Evolutionary conservation across 2,113 vertebrate genomes (phyloP).

Genomic region (Spea bombifrons): DNA sequence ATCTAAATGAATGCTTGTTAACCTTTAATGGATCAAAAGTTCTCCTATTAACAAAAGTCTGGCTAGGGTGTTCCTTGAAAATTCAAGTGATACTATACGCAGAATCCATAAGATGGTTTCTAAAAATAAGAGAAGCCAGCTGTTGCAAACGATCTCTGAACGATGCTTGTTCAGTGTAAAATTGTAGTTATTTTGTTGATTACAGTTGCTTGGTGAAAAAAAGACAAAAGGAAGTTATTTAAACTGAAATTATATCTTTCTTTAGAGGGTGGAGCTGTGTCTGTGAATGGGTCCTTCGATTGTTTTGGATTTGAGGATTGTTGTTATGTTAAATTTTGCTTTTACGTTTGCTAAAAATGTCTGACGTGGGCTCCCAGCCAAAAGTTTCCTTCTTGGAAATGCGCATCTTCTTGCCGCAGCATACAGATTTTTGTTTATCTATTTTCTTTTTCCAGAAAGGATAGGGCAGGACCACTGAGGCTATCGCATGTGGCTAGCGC

Average conservation of each 20-base stretch:
- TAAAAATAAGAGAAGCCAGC: constrained; percentile 47
- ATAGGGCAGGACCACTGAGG: constrained; percentile 11
- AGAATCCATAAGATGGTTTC: constrained; percentile 30
- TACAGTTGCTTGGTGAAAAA: constrained; percentile 37
- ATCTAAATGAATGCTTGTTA: too few species aligned
- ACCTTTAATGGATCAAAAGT: too few species aligned
- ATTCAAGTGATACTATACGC: constrained; percentile 12
- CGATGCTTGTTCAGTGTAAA: constrained; percentile 38
- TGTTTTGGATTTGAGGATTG: constrained; percentile 7
- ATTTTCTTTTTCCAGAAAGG: background rate
- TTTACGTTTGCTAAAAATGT: background rate
- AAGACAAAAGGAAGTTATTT: constrained; percentile 48
- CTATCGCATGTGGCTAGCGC: constrained; percentile 22
- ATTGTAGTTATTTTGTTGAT: constrained; percentile 49
- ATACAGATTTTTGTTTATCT: background rate
- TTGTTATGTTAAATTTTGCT: constrained; percentile 19
- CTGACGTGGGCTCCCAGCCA: background rate
- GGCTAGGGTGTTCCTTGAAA: background rate
- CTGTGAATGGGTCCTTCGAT: constrained; percentile 25
- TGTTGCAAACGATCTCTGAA: constrained; percentile 34
- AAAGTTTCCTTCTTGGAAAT: constrained; percentile 1
- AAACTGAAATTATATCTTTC: constrained; percentile 43
- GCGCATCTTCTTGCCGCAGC: background rate
- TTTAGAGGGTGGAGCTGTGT: constrained; percentile 34
- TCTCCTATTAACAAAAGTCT: background rate